Conservation (phyloP, 2,113 vertebrate genomes). For the Hypocryptadius cinnamomeus region DNA sequence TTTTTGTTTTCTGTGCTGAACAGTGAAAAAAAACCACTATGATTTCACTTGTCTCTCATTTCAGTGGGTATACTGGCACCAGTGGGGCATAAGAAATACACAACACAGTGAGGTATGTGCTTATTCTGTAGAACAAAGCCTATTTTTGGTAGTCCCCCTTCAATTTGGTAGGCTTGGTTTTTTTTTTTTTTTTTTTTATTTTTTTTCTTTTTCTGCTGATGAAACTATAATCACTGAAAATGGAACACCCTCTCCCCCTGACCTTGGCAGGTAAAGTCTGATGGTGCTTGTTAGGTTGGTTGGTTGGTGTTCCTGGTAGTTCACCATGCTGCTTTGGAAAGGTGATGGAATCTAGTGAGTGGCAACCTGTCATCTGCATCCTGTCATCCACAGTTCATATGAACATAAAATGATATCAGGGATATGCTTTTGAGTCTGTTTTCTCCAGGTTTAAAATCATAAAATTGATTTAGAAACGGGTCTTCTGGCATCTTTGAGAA, state of each 20-base stretch:
- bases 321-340: not conserved
- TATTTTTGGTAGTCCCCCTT: not conserved
- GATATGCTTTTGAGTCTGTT: not conserved
- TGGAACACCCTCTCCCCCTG: rapidly evolving
- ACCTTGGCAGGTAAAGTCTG: not conserved
- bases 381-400: not conserved
- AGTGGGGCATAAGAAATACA: conserved; percentile 24
- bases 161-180: not conserved
- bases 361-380: not conserved
- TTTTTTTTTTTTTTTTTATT: not conserved
- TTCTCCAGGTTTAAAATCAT: not conserved
- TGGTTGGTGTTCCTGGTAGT: not conserved
- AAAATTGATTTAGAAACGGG: not conserved
- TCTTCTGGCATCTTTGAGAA: not conserved
- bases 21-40: not conserved
- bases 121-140: not conserved
- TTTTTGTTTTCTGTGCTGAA: not conserved
- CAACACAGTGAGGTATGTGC: not conserved
- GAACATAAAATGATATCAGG: not conserved
- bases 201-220: not conserved
- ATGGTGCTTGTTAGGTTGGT: not conserved
- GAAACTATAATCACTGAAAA: not conserved
- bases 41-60: conserved; percentile 35
- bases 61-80: conserved; percentile 24
- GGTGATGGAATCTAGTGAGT: not conserved